These are phyloP conservation scores for Scaptomyza montana DNA, from an alignment of 1,140 invertebrate species.

Conservation along the genomic window DNA sequence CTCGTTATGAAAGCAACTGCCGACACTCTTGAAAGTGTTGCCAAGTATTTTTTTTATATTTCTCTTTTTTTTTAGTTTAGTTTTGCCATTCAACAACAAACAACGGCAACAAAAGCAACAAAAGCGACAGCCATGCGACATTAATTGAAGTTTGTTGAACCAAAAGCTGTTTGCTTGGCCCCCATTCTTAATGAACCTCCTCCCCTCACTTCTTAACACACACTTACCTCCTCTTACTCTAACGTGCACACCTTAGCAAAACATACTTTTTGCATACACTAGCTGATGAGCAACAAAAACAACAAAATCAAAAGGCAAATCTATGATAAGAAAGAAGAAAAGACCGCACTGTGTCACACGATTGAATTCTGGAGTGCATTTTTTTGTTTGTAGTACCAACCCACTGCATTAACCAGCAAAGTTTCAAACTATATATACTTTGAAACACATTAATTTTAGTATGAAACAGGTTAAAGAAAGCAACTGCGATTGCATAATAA, in stretches of 20 bases:
- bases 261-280: conserved; percentile 12
- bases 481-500: no score
- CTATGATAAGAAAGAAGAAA: conserved; percentile 3
- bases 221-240: background rate
- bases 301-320: no score
- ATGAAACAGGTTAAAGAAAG: no score
- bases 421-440: no score
- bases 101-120: conserved; percentile 60
- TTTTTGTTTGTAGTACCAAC: no score
- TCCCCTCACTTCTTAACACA: background rate
- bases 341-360: background rate
- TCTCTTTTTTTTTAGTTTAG: conserved; percentile 31
- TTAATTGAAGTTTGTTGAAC: conserved; percentile 81
- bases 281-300: conserved; percentile 9
- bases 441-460: no score
- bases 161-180: conserved; percentile 68
- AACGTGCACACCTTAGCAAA: background rate
- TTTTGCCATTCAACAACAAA: conserved; percentile 42
- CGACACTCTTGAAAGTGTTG: conserved; percentile 77
- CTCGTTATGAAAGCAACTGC: conserved; percentile 55
- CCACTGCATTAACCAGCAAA: no score
- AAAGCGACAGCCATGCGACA: conserved; percentile 62
- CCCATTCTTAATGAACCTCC: conserved; percentile 39
- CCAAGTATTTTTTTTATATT: conserved; percentile 50
- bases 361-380: no score